Percentiles rank a stretch among this genome's conserved stretches.
These are phyloP conservation scores for Loxodonta africana DNA, from an alignment of 2,113 vertebrate species.

Conservation along the genomic window DNA sequence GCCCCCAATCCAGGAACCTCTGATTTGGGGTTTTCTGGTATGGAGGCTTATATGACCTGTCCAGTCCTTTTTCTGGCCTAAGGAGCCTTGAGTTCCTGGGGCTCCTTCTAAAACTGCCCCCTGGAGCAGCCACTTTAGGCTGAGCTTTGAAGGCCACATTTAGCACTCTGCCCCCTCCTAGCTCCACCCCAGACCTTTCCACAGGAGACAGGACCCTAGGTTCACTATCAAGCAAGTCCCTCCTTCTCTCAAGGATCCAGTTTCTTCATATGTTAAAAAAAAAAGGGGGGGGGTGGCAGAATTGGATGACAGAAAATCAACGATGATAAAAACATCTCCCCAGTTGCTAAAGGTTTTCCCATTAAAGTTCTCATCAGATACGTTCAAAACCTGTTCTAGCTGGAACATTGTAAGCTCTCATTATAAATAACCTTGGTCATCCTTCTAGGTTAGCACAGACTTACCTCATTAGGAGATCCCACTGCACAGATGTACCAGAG, in stretches of 20 bases:
- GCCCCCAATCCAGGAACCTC: not conserved
- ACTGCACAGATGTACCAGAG: not conserved
- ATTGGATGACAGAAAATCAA: not conserved
- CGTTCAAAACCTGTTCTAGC: not conserved
- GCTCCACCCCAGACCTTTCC: not conserved
- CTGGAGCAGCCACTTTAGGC: not conserved
- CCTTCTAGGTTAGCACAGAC: not conserved
- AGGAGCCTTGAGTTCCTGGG: not conserved
- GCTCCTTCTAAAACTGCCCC: not conserved
- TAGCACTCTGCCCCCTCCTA: not conserved
- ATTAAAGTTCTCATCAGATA: conserved; percentile 2
- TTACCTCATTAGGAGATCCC: not conserved
- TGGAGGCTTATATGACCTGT: not conserved
- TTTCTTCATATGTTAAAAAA: not conserved
- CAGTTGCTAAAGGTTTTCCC: conserved; percentile 13
- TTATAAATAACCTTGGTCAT: not conserved
- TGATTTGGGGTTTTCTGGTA: not conserved
- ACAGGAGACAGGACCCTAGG: not conserved
- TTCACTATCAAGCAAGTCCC: not conserved
- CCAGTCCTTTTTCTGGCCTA: not conserved
- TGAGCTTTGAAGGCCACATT: not conserved
- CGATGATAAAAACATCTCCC: not conserved
- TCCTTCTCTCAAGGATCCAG: not conserved
- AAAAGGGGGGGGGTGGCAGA: not conserved
- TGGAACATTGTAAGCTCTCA: not conserved